Evolutionary conservation across 2,113 vertebrate species (phyloP).

Genomic region (Dissostichus mawsoni): DNA sequence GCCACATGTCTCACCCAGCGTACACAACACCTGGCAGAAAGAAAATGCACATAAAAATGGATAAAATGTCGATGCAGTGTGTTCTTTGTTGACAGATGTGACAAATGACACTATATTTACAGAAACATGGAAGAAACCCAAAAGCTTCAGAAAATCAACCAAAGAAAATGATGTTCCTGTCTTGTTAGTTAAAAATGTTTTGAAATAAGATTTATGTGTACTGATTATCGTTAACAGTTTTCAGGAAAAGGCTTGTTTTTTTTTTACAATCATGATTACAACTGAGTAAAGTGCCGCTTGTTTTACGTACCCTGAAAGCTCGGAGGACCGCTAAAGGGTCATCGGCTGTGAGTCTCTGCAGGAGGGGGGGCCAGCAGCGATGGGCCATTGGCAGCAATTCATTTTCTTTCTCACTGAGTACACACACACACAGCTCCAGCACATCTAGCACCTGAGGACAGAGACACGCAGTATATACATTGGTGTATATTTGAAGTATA

Average conservation of each 20-base stretch:
- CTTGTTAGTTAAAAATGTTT: neutral
- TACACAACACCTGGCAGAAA: slow-evolving; percentile 88
- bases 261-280: neutral
- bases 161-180: neutral
- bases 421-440: slow-evolving; percentile 87
- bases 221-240: neutral
- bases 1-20: slow-evolving; percentile 86
- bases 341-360: slow-evolving; percentile 89
- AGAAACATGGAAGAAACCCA: neutral
- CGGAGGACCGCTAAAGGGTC: slow-evolving; percentile 90
- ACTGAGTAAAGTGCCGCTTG: neutral
- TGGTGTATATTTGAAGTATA: neutral
- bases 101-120: neutral
- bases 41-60: neutral
- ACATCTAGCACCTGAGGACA: slow-evolving; percentile 88
- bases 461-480: neutral
- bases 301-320: slow-evolving; percentile 90
- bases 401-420: slow-evolving; percentile 85
- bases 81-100: neutral
- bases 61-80: rapidly evolving
- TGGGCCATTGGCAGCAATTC: slow-evolving; percentile 94
- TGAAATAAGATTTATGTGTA: neutral
- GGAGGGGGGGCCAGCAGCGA: slow-evolving; percentile 91
- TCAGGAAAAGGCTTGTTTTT: neutral
- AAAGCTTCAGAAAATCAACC: neutral